Percentiles rank a stretch among this genome's conserved stretches.
These are phyloP conservation scores for Nesoenas mayeri DNA, from an alignment of 2,113 vertebrate species.

Conservation along the genomic window DNA sequence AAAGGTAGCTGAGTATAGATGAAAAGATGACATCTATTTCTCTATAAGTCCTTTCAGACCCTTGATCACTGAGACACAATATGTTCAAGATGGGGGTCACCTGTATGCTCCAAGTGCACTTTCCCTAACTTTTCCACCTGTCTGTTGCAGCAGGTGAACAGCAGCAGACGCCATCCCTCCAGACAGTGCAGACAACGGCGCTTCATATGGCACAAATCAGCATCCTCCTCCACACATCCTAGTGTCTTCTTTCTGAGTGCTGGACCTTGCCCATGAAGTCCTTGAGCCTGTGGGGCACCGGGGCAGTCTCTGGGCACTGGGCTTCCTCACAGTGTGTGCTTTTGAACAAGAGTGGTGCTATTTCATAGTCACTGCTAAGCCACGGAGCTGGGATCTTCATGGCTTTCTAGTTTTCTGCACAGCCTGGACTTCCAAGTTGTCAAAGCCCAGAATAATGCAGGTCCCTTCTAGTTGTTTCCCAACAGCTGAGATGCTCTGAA, in stretches of 20 bases:
- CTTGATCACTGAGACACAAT: not conserved
- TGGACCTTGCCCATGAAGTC: not conserved
- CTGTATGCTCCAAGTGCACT: not conserved
- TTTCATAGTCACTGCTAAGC: not conserved
- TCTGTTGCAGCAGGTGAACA: not conserved
- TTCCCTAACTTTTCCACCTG: not conserved
- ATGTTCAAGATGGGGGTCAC: not conserved
- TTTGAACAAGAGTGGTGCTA: not conserved
- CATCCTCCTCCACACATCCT: fast-evolving
- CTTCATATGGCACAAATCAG: not conserved
- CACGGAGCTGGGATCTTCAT: not conserved
- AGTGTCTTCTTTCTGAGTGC: not conserved
- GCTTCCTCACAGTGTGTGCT: fast-evolving
- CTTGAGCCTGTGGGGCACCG: not conserved
- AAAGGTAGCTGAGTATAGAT: not conserved
- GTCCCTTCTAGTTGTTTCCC: not conserved
- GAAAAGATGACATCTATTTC: not conserved
- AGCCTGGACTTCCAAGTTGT: not conserved
- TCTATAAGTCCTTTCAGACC: not conserved
- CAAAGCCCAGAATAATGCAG: not conserved
- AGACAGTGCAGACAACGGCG: not conserved
- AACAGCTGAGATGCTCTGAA: not conserved
- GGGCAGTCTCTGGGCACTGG: not conserved
- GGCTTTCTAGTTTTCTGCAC: not conserved
- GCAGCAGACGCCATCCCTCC: not conserved